Evolutionary conservation across 2,888 invertebrate genomes (phyloP), one percentile per base, ranked within the genome.

Genomic region (Aphidoletes aphidimyza): DNA sequence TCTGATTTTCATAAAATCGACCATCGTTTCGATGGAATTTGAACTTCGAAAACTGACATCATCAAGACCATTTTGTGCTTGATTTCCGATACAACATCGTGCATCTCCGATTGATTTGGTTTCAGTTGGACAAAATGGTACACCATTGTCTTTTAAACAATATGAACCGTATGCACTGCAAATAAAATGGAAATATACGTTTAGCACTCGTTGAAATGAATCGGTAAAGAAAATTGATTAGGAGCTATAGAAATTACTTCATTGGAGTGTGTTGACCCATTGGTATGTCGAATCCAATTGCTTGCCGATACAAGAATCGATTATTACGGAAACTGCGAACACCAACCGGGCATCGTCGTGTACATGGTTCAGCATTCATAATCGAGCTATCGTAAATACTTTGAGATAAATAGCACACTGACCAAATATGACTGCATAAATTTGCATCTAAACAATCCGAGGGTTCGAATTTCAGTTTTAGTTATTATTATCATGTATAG

Each of bases 351-450:
- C 95, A 95, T 34, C 95, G 90, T 85, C 95, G 91, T 0, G 94
- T 92, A 89, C 95, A 95, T 8, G 95, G 94, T 86, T 93, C 93
- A 0, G 95, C 95, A 85, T 88, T 89, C 30, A 81, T 85, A 89
- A 90, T 8, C 91, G 88, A 3, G 42, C 89, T 87, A 0, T 91
- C 90, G 89, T 93, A 93, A 87, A 95, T 89, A 87, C 94, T 94
- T 89, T 95, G 94, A 0, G 95, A 95, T 91, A 95, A 93, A 89
- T 94, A 95, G 89, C 95, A 95, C 86, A 95, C 92, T 6, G 93
- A 92, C 93, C 95, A 94, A 87, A 95, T 94, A 89, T 95, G 95
- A 88, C 95, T 95, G 90, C 95, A 95, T 0, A 95, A 90, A 84
- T 94, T 93, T 86, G 92, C 92, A 88, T 94, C 94, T 93, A 88